These are phyloP conservation scores for Sarotherodon lohbergeri DNA, from an alignment of 2,113 vertebrate species.

Conservation along the genomic window DNA sequence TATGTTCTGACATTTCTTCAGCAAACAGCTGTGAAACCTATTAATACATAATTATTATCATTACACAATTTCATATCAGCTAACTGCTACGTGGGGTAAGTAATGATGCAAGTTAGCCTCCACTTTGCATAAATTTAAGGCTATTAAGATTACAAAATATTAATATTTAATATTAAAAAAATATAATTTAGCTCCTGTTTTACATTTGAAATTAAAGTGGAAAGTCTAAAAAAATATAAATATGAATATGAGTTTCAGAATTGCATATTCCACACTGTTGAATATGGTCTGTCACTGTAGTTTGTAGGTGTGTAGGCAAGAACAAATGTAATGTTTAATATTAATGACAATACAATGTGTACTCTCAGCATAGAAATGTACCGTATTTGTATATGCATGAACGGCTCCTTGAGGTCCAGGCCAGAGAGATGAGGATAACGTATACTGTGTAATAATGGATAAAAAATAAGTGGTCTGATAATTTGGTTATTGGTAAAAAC, in stretches of 20 bases:
- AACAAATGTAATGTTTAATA: not conserved
- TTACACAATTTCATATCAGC: not conserved
- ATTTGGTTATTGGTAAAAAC: not conserved
- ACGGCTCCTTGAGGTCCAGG: not conserved
- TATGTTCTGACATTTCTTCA: not conserved
- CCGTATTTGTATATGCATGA: fast-evolving
- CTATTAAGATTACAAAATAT: not conserved
- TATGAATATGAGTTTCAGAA: not conserved
- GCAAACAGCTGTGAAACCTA: not conserved
- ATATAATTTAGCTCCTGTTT: not conserved
- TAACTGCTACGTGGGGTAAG: not conserved
- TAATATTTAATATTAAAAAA: not conserved
- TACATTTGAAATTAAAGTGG: not conserved
- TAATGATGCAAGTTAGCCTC: not conserved
- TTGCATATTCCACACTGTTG: not conserved
- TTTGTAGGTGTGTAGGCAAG: not conserved
- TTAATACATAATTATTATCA: not conserved
- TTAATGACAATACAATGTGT: not conserved
- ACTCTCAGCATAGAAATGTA: not conserved
- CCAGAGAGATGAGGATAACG: not conserved
- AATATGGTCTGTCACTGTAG: not conserved
- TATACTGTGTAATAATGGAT: not conserved
- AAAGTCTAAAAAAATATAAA: not conserved
- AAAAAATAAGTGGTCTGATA: not conserved
- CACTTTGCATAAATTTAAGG: not conserved